These are phyloP conservation scores for Acanthosoma haemorrhoidale DNA, from an alignment of 2,888 invertebrate genomes.

Conservation along the genomic window DNA sequence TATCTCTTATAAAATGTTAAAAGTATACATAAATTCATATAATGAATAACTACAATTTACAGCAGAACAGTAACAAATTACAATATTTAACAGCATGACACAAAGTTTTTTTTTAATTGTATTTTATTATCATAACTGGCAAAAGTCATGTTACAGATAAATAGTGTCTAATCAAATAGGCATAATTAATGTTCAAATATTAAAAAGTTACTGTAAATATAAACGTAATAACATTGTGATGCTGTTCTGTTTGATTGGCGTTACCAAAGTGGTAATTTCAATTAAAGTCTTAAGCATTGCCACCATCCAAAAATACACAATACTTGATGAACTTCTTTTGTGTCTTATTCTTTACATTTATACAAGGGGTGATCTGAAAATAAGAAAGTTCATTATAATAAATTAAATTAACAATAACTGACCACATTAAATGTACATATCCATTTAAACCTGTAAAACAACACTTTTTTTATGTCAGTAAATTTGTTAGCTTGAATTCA, in stretches of 20 bases:
- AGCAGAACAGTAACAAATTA: conserved; percentile 13
- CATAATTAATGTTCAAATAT: conserved; percentile 14
- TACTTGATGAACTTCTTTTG: conserved; percentile 3
- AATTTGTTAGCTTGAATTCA: no score
- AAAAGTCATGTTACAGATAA: not conserved
- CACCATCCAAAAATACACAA: conserved; percentile 18
- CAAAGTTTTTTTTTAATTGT: not conserved
- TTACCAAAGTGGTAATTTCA: conserved; percentile 5
- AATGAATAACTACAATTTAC: conserved; percentile 22
- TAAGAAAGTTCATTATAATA: no score
- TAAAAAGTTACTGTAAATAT: not conserved
- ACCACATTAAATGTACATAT: no score
- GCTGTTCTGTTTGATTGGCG: conserved; percentile 4
- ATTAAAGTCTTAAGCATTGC: conserved; percentile 17
- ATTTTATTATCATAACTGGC: no score
- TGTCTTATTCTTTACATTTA: not conserved
- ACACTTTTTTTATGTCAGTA: no score
- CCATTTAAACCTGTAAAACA: no score
- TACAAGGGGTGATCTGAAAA: not conserved
- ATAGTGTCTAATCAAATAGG: conserved; percentile 11
- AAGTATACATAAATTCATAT: conserved; percentile 26
- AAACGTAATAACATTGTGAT: conserved; percentile 1
- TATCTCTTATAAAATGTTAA: conserved; percentile 28
- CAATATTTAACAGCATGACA: conserved; percentile 13
- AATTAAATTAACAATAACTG: no score